Evolutionary conservation across 37 sponge, comb jelly and placozoan genomes (phyloP), one percentile per base, ranked within the genome.

Genomic region (Dysidea cf. avara): DNA sequence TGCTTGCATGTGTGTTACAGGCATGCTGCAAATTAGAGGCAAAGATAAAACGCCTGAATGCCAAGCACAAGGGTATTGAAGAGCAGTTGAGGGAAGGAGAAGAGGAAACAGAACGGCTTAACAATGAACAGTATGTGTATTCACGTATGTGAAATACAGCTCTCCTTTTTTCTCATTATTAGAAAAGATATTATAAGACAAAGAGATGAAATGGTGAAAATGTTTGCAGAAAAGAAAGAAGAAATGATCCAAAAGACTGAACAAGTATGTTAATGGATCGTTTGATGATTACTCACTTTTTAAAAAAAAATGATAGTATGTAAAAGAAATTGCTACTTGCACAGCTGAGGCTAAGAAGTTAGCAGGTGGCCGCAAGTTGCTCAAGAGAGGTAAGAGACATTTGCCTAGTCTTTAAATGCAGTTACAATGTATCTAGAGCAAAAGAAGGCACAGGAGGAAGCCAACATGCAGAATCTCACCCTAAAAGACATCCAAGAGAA

Each of bases 381-480:
- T 84, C 21, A 84, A 71, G 30, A 71, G 37, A 64, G 72, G 85
- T 84, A 14, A 32, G 61, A 1, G 16, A 7, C 7, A 64, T 33
- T 12, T 29, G 13, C 6, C 33, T 30, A 7, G 7, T 39, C 22
- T 43, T 67, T 43, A 28, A 12, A 52, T 20, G 29, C 1, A 2
- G 21, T 2, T 29, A n/a, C 34, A 40, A 33, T 49, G 20, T 25
- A 4, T 56, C 36, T 32, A 84, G 85, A 77, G 31, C 30, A 63
- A 37, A 84, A 77, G 64, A 25, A 21, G 25, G 78, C 71, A 29
- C 31, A 71, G 6, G 72, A 77, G 11, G 60, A 14, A 7, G 30
- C 56, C 7, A 57, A 54, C 32, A 55, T 31, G 31, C 77, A 71
- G 53, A 51, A 71, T 1, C 39, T 39, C 2, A 22, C 72, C 39